Percentiles rank a stretch among this genome's conserved stretches.
These are phyloP conservation scores for Pluvianellus socialis DNA, from an alignment of 2,113 vertebrate genomes.

Conservation along the genomic window DNA sequence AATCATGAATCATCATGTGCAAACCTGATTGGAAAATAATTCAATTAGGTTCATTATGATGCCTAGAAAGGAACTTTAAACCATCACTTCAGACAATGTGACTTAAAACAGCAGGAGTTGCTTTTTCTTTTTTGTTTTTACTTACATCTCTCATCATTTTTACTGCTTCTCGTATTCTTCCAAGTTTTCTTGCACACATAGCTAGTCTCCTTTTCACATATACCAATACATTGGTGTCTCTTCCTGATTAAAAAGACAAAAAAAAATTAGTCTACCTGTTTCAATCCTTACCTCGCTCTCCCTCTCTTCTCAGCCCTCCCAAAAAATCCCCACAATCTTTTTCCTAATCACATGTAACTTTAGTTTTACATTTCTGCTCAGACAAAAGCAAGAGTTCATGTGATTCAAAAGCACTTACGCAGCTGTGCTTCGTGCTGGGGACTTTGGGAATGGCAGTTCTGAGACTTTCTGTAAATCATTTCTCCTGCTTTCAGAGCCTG, in stretches of 20 bases:
- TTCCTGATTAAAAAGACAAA: constrained; percentile 75
- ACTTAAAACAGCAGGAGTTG: not conserved
- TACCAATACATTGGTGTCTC: constrained; percentile 96
- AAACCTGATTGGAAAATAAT: not conserved
- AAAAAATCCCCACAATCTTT: not conserved
- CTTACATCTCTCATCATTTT: constrained; percentile 99
- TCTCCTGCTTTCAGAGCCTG: constrained; percentile 94
- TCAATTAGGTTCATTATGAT: not conserved
- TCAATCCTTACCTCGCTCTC: not conserved
- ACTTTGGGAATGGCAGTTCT: constrained; percentile 80
- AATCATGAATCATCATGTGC: not conserved
- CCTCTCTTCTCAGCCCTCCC: not conserved
- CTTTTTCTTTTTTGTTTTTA: constrained; percentile 17
- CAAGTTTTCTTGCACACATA: constrained; percentile 97
- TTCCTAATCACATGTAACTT: not conserved
- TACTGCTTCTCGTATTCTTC: constrained; percentile 94
- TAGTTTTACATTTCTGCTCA: not conserved
- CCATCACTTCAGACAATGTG: not conserved
- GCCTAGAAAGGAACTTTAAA: not conserved
- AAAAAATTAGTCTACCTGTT: not conserved
- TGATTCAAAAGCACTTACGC: constrained; percentile 68
- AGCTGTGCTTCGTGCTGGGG: constrained; percentile 83
- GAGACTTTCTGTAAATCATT: constrained; percentile 76
- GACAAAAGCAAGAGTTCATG: not conserved
- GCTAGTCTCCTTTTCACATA: constrained; percentile 96